phyloP scores from a whole-genome alignment of 2,113 vertebrate genomes.

The Macroglossus sobrinus region DNA sequence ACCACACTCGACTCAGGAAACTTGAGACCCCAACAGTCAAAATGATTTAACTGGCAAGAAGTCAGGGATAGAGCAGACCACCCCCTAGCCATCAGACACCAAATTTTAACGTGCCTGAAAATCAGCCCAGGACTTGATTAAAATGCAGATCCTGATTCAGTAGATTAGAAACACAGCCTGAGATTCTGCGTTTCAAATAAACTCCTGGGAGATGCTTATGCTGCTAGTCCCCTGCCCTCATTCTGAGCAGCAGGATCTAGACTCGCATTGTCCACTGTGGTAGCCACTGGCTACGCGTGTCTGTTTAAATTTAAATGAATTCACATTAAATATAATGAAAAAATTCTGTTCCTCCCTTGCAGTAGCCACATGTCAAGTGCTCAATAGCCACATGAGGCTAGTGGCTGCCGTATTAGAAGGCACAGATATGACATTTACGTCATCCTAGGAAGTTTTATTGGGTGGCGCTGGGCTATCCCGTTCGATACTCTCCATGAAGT shows the following conservation, averaged over 20 bases:
- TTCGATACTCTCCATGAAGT: not conserved
- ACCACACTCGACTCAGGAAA: not conserved
- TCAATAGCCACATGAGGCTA: not conserved
- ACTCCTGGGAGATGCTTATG: not conserved
- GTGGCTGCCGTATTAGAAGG: not conserved
- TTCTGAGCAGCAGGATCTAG: not conserved
- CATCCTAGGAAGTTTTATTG: not conserved
- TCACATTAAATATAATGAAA: not conserved
- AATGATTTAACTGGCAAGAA: not conserved
- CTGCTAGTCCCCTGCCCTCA: not conserved
- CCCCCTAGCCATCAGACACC: not conserved
- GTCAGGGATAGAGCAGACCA: not conserved
- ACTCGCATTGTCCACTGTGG: not conserved
- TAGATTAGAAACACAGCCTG: not conserved
- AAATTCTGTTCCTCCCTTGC: not conserved
- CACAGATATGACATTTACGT: accelerated
- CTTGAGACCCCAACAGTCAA: not conserved
- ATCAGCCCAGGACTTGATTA: not conserved
- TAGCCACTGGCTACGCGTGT: not conserved
- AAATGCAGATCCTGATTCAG: not conserved
- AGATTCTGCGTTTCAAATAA: not conserved
- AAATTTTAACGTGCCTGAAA: not conserved
- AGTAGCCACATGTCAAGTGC: not conserved
- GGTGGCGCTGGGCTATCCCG: not conserved
- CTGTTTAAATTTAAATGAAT: not conserved